phyloP scores from a whole-genome alignment of 1,140 invertebrate species.

The Steinernema feltiae region DNA sequence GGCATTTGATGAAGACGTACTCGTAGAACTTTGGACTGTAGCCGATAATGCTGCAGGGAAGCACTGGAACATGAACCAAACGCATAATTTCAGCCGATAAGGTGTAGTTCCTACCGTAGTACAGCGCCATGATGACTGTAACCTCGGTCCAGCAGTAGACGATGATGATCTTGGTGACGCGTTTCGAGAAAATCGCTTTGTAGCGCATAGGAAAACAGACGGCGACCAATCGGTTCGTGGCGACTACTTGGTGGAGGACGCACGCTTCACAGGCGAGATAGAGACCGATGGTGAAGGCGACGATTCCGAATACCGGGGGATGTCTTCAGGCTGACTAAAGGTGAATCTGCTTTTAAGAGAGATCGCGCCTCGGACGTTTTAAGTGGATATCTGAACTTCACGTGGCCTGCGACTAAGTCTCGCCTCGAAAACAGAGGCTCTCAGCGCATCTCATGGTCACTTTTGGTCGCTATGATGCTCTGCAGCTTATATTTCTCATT shows the following conservation, averaged over 20 bases:
- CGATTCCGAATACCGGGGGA: not conserved
- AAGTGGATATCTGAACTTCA: no score
- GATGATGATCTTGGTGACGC: not conserved
- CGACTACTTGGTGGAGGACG: not conserved
- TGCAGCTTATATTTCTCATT: no score
- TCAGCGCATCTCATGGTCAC: no score
- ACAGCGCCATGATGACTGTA: not conserved
- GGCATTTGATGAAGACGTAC: not conserved
- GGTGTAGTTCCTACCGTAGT: not conserved
- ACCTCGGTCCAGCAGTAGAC: not conserved
- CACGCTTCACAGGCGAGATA: not conserved
- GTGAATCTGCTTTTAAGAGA: no score
- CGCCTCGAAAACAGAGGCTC: no score
- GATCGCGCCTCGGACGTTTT: no score
- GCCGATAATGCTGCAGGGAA: not conserved
- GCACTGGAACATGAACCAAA: no score
- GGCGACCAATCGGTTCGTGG: not conserved
- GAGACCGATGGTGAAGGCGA: constrained; percentile 1
- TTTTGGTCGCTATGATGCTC: no score
- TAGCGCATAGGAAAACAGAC: not conserved
- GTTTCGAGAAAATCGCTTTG: not conserved
- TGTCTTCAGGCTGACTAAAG: not conserved
- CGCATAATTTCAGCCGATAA: not conserved
- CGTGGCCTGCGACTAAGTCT: no score
- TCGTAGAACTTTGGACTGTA: not conserved